Evolutionary conservation across 2,797 vertebrate genomes (phyloP).

Genomic region (Pseudochirops cupreus): DNA sequence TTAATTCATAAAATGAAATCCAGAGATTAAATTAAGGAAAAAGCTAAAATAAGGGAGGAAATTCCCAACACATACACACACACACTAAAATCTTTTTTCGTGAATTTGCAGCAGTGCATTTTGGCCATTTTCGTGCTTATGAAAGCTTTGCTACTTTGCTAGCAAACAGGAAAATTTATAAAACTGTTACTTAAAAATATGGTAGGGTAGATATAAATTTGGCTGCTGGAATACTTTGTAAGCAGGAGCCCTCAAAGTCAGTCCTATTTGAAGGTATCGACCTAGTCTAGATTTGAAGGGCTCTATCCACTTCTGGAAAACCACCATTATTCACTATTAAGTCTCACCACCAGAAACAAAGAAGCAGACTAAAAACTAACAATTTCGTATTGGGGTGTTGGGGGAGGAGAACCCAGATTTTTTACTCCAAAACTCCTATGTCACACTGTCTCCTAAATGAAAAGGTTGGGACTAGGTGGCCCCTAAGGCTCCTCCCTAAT

Average conservation of each 20-base stretch:
- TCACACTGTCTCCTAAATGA: not conserved
- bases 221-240: not conserved
- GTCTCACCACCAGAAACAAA: not conserved
- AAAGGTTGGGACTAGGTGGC: not conserved
- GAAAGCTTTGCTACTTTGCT: constrained; percentile 7
- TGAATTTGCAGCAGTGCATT: constrained; percentile 44
- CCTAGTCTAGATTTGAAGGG: not conserved
- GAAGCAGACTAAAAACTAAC: not conserved
- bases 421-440: not conserved
- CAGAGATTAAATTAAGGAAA: constrained; percentile 54
- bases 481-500: not conserved
- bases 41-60: not conserved
- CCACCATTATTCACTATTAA: not conserved
- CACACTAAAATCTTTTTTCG: constrained; percentile 56
- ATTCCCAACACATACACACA: not conserved
- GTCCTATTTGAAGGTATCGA: not conserved
- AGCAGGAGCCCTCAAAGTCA: not conserved
- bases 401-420: not conserved
- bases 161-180: constrained; percentile 6
- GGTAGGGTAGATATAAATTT: not conserved
- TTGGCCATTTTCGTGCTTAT: constrained; percentile 2
- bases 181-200: not conserved
- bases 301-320: not conserved
- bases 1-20: constrained; percentile 55
- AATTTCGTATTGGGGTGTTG: not conserved